These are phyloP conservation scores for Ypsolopha scabrella DNA, from an alignment of 2,888 invertebrate species.

Conservation along the genomic window DNA sequence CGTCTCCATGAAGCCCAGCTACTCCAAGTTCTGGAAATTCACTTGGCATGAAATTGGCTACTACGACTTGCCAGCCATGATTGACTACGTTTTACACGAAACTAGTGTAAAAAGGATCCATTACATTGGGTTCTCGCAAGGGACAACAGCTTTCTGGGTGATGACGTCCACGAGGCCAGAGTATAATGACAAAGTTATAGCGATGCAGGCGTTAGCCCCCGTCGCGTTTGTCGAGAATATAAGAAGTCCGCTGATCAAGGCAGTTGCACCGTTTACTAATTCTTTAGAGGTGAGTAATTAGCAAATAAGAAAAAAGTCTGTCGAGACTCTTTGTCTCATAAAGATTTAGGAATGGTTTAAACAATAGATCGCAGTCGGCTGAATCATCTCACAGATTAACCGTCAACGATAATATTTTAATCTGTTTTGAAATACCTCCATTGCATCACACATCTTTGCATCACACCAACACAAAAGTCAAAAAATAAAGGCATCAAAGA, in stretches of 20 bases:
- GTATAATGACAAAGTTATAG: conserved; percentile 69
- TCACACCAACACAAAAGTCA: no score
- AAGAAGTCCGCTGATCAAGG: conserved; percentile 55
- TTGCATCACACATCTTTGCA: no score
- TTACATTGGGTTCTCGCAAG: conserved; percentile 81
- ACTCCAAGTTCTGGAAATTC: conserved; percentile 54
- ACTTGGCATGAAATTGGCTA: conserved; percentile 84
- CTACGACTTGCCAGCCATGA: conserved; percentile 81
- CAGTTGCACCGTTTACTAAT: conserved; percentile 51
- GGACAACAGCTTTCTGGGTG: conserved; percentile 73
- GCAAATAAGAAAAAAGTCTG: background rate
- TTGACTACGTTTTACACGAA: conserved; percentile 72
- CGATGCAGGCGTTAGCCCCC: conserved; percentile 73
- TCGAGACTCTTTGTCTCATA: no score
- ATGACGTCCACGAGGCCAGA: conserved; percentile 68
- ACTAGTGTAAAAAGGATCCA: conserved; percentile 70
- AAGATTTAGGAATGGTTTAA: no score
- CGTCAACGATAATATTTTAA: no score
- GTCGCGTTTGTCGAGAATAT: conserved; percentile 65
- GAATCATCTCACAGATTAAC: no score
- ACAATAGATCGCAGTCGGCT: no score
- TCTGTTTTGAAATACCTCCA: no score
- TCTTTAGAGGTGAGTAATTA: conserved; percentile 56
- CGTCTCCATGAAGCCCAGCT: conserved; percentile 38
- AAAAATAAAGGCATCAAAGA: no score